A percentile compares a stretch with the other conserved stretches of the same genome.
Evolutionary conservation across 1,140 invertebrate genomes (phyloP).

Genomic region (Centruroides sculpturatus): DNA sequence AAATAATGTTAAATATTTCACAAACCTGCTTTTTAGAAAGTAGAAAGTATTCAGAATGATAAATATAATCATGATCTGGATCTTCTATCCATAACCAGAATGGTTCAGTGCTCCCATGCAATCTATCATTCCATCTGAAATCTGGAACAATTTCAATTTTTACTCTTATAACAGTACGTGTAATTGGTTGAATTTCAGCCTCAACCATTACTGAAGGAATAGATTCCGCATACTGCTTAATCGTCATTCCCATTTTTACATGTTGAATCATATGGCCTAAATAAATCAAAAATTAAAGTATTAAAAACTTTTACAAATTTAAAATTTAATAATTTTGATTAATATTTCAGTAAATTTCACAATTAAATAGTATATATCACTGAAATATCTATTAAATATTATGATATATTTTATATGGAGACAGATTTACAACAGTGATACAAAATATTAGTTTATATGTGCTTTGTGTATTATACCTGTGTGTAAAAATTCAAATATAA

Average conservation of each 20-base stretch:
- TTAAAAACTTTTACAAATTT: too few relatives aligned
- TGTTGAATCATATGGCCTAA: constrained; percentile 58
- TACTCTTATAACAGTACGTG: constrained; percentile 70
- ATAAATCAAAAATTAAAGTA: constrained; percentile 16
- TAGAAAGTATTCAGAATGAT: constrained; percentile 88
- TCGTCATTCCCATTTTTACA: constrained; percentile 50
- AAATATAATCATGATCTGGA: constrained; percentile 80
- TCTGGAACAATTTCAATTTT: constrained; percentile 62
- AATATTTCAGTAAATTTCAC: too few relatives aligned
- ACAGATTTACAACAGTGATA: too few relatives aligned
- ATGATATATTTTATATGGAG: too few relatives aligned
- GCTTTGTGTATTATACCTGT: too few relatives aligned
- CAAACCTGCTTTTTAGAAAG: constrained; percentile 72
- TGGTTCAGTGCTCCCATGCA: constrained; percentile 70
- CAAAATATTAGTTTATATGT: too few relatives aligned
- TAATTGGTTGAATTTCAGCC: constrained; percentile 82
- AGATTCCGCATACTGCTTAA: constrained; percentile 65
- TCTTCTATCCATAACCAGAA: constrained; percentile 99
- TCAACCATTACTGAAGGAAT: constrained; percentile 73
- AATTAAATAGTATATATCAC: too few relatives aligned
- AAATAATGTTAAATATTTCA: not conserved
- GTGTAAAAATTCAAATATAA: too few relatives aligned
- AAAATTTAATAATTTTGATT: too few relatives aligned
- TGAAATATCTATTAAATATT: too few relatives aligned
- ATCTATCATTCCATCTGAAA: constrained; percentile 79